Percentiles rank a stretch among this genome's conserved stretches.
Evolutionary conservation across 2,888 invertebrate genomes (phyloP).

Genomic region (Carabus problematicus): DNA sequence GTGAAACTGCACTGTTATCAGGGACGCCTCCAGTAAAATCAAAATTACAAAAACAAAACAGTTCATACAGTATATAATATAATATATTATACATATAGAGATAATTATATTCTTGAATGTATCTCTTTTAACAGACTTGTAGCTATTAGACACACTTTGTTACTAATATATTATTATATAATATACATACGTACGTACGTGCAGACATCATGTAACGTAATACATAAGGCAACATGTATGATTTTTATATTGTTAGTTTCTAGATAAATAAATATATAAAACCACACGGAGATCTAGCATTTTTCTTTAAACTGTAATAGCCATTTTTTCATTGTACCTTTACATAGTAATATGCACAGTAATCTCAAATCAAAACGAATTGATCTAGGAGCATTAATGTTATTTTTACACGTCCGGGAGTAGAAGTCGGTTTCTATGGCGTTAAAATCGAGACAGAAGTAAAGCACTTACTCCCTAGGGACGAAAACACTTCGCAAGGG

Average conservation of each 20-base stretch:
- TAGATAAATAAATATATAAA: conserved; percentile 58
- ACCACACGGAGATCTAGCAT: conserved; percentile 27
- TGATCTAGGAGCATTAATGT: no score
- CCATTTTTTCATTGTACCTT: conserved; percentile 2
- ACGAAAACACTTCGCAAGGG: no score
- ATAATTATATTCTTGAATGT: conserved; percentile 34
- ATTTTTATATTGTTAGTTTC: conserved; percentile 56
- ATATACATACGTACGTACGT: conserved; percentile 36
- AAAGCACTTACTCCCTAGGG: no score
- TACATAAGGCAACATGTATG: conserved; percentile 50
- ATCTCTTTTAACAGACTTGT: conserved; percentile 40
- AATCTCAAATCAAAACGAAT: no score
- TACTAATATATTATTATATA: conserved; percentile 40
- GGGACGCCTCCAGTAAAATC: conserved; percentile 40
- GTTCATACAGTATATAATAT: conserved; percentile 26
- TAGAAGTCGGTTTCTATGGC: no score
- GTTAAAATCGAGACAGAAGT: no score
- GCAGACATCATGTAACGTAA: conserved; percentile 33
- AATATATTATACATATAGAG: conserved; percentile 23
- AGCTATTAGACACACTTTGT: conserved; percentile 39
- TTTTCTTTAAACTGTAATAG: background rate
- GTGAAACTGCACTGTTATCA: conserved; percentile 40
- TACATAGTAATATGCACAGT: background rate
- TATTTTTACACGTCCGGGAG: no score
- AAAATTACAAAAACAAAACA: conserved; percentile 28